Conservation (phyloP, 2,113 vertebrate genomes). For the Taxidea taxus region DNA sequence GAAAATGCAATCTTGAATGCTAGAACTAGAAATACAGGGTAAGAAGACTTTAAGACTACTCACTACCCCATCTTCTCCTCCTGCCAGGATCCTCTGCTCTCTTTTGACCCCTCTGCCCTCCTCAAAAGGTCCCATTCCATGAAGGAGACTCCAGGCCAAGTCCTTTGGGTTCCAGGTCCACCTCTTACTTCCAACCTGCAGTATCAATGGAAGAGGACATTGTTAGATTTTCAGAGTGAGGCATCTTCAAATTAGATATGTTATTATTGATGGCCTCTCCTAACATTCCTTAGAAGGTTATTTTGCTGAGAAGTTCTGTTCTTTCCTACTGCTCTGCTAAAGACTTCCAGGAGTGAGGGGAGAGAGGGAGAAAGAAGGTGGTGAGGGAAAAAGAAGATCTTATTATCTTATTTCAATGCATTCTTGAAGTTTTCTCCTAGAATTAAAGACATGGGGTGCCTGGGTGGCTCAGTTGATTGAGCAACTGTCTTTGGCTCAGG, state of each 20-base stretch:
- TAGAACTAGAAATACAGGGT: background rate
- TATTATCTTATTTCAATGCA: too few relatives aligned
- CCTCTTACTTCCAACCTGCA: background rate
- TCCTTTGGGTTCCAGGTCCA: background rate
- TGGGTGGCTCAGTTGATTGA: too few relatives aligned
- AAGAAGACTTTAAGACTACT: background rate
- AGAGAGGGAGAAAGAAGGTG: background rate
- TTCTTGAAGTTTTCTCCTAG: background rate
- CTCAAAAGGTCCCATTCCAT: too few relatives aligned
- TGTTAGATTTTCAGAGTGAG: background rate
- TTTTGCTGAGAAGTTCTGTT: background rate
- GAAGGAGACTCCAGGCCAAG: background rate
- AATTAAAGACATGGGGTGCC: background rate
- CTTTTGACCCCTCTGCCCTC: background rate
- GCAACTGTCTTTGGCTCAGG: too few relatives aligned
- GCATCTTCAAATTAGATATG: background rate
- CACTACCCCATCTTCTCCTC: background rate
- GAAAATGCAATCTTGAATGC: background rate
- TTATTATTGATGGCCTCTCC: background rate
- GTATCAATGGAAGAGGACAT: background rate
- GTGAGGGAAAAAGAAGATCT: background rate
- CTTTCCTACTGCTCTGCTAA: background rate
- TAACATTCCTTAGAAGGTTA: background rate
- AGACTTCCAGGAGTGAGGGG: background rate
- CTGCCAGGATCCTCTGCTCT: background rate